A percentile compares a stretch with the other conserved stretches of the same genome.
Conservation (phyloP, 2,888 invertebrate genomes). For the Cantharis flavilabris region DNA sequence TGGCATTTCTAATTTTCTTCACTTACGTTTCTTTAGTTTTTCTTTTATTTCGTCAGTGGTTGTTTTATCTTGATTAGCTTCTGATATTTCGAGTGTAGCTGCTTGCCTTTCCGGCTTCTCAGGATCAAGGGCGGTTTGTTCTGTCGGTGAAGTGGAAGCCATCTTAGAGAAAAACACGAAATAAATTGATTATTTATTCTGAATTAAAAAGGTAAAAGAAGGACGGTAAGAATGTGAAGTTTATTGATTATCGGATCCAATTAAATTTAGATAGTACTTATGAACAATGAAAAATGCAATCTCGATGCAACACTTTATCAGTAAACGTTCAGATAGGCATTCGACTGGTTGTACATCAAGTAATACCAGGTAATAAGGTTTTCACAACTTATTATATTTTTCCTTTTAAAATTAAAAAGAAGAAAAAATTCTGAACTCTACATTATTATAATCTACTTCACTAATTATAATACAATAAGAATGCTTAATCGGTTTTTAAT, state of each 20-base stretch:
- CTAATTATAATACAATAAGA: background rate
- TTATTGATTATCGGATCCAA: background rate
- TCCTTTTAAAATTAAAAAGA: too few relatives aligned
- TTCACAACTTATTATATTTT: too few relatives aligned
- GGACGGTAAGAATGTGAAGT: background rate
- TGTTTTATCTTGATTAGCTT: background rate
- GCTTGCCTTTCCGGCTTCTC: conserved; percentile 3
- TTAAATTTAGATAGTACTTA: background rate
- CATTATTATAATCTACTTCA: too few relatives aligned
- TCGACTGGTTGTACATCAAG: background rate
- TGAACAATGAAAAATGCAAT: background rate
- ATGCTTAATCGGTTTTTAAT: background rate
- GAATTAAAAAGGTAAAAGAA: background rate
- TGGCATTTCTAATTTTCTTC: background rate
- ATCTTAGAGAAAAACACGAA: background rate
- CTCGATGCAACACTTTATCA: background rate
- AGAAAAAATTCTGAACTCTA: too few relatives aligned
- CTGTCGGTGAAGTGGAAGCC: background rate
- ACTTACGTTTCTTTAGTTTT: conserved; percentile 21
- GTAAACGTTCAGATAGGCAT: background rate
- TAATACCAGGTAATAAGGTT: background rate
- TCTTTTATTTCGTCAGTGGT: conserved; percentile 9
- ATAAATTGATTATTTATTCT: background rate
- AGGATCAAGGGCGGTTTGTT: background rate
- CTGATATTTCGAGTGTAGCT: background rate